These are phyloP conservation scores for Procambarus virginalis DNA, from an alignment of 1,140 invertebrate species.

Conservation along the genomic window DNA sequence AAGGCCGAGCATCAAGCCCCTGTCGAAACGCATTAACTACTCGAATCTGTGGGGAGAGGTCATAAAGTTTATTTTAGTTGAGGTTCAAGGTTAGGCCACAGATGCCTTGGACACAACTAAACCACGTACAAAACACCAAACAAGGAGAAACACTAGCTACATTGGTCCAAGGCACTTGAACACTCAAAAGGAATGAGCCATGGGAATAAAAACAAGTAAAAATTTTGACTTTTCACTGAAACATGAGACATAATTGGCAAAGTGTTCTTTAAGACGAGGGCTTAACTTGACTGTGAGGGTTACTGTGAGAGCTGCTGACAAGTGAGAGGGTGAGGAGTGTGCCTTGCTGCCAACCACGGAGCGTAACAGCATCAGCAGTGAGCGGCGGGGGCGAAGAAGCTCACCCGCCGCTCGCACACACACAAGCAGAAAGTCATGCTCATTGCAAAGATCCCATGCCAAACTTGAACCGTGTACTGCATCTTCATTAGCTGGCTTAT, in stretches of 20 bases:
- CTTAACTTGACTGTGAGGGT: slow-evolving; percentile 66
- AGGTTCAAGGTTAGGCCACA: slow-evolving; percentile 6
- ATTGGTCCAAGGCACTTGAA: slow-evolving; percentile 62
- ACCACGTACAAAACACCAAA: slow-evolving; percentile 65
- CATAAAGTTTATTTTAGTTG: slow-evolving; percentile 49
- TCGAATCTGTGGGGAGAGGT: slow-evolving; percentile 88
- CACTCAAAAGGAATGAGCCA: slow-evolving; percentile 62
- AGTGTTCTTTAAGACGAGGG: slow-evolving; percentile 52
- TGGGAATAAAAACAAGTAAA: slow-evolving; percentile 57
- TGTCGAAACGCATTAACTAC: slow-evolving; percentile 99
- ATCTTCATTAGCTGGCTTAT: slow-evolving; percentile 67
- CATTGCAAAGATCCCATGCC: slow-evolving; percentile 68
- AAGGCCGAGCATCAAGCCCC: slow-evolving; percentile 95
- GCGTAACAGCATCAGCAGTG: slow-evolving; percentile 61
- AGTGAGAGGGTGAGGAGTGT: slow-evolving; percentile 68
- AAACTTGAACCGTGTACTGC: slow-evolving; percentile 67
- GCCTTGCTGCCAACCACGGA: slow-evolving; percentile 68
- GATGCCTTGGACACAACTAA: slow-evolving; percentile 67
- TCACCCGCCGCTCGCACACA: slow-evolving; percentile 63
- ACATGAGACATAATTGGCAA: slow-evolving; percentile 67
- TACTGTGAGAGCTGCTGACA: slow-evolving; percentile 67
- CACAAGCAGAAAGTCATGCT: slow-evolving; percentile 67
- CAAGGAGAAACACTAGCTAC: slow-evolving; percentile 65
- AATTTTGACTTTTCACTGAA: slow-evolving; percentile 63
- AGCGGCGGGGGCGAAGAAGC: slow-evolving; percentile 50